phyloP scores from a whole-genome alignment of 2,113 vertebrate species.

The Tetraodon nigroviridis region DNA sequence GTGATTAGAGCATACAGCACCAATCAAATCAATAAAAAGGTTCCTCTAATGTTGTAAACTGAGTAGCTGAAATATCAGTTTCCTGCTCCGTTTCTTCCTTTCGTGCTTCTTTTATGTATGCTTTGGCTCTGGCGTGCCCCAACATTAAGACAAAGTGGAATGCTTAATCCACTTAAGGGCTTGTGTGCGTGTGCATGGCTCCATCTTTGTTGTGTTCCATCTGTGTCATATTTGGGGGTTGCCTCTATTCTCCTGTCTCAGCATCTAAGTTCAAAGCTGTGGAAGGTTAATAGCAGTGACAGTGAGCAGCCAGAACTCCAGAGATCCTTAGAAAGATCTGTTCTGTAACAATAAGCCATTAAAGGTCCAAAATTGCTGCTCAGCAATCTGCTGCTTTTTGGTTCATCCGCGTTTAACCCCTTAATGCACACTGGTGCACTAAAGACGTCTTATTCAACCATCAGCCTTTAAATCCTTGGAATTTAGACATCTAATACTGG shows the following conservation, averaged over 20 bases:
- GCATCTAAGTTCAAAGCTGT: conserved; percentile 36
- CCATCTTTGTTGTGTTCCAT: conserved; percentile 39
- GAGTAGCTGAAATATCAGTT: too few relatives aligned
- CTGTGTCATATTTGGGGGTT: conserved; percentile 1
- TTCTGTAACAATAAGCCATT: conserved; percentile 55
- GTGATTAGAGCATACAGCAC: too few relatives aligned
- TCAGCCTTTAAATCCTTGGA: conserved; percentile 44
- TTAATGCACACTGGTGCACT: conserved; percentile 27
- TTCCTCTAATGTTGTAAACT: too few relatives aligned
- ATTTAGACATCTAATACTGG: conserved; percentile 19
- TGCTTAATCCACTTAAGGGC: conserved; percentile 49
- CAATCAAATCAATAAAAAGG: too few relatives aligned
- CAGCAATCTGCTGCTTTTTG: conserved; percentile 20
- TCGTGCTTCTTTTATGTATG: too few relatives aligned
- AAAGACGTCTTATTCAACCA: conserved; percentile 27
- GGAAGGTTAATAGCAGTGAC: conserved; percentile 60
- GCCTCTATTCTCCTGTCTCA: conserved; percentile 17
- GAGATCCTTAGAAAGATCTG: conserved; percentile 43
- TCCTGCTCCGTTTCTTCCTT: too few relatives aligned
- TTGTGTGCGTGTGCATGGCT: conserved; percentile 10
- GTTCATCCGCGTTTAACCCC: conserved; percentile 12
- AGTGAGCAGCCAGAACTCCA: conserved; percentile 32
- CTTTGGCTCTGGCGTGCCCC: too few relatives aligned
- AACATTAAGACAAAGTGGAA: not conserved
- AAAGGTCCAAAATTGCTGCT: conserved; percentile 47